phyloP scores from a whole-genome alignment of 35 echinoderm and acorn worm genomes.

The Heliocidaris tuberculata region DNA sequence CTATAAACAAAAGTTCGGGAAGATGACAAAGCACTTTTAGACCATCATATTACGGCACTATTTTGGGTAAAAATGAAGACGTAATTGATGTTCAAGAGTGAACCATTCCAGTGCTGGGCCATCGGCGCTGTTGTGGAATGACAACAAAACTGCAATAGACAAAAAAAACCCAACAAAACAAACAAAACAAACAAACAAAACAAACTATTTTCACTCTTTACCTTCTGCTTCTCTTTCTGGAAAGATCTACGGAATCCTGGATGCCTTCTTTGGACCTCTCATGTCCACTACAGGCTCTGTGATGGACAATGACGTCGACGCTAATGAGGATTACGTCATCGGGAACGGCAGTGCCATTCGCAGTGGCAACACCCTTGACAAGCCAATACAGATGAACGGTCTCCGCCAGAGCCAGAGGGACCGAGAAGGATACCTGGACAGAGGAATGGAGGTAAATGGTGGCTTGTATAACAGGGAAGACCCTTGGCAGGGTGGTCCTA shows the following conservation, averaged over 20 bases:
- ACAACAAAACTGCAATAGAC: too few species aligned
- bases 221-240: background rate
- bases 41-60: too few species aligned
- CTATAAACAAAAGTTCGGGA: too few species aligned
- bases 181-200: too few species aligned
- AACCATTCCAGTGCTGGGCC: too few species aligned
- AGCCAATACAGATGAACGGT: slow-evolving; percentile 36
- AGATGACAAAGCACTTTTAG: too few species aligned
- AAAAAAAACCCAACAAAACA: too few species aligned
- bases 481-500: background rate
- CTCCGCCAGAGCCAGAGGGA: background rate
- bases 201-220: too few species aligned
- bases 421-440: background rate
- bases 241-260: slow-evolving; percentile 10
- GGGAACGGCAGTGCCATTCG: background rate
- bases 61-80: too few species aligned
- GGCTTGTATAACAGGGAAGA: background rate
- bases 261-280: slow-evolving; percentile 1
- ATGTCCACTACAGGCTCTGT: background rate
- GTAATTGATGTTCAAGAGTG: too few species aligned
- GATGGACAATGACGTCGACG: background rate
- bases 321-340: slow-evolving; percentile 28
- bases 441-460: slow-evolving; percentile 47
- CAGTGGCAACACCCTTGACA: background rate
- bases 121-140: too few species aligned